These are phyloP conservation scores for Atethmia centrago DNA, from an alignment of 2,888 invertebrate genomes.

Conservation along the genomic window DNA sequence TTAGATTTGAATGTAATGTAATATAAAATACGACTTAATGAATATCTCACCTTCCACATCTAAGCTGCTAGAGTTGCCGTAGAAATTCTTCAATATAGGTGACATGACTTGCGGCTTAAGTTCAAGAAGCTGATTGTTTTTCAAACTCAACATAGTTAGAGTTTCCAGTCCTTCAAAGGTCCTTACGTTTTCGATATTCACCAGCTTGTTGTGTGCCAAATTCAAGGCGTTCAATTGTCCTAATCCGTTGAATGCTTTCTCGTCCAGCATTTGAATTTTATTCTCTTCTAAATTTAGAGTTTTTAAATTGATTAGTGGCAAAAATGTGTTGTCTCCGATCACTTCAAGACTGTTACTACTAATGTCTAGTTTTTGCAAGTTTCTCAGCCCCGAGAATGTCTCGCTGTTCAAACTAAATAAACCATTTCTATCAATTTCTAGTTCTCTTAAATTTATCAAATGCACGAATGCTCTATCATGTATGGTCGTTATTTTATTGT, in stretches of 20 bases:
- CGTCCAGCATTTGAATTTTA: conserved; percentile 87
- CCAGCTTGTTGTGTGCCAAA: conserved; percentile 80
- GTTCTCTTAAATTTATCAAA: conserved; percentile 92
- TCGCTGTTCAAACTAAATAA: conserved; percentile 94
- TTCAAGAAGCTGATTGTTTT: conserved; percentile 79
- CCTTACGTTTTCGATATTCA: conserved; percentile 77
- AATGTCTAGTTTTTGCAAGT: conserved; percentile 93
- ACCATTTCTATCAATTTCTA: conserved; percentile 94
- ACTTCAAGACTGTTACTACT: conserved; percentile 93
- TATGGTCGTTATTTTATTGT: conserved; percentile 95
- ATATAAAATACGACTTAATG: background rate
- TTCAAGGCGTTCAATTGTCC: conserved; percentile 77
- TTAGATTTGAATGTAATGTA: background rate
- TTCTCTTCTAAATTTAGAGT: conserved; percentile 83
- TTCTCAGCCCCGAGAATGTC: conserved; percentile 93
- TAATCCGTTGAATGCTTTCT: conserved; percentile 84
- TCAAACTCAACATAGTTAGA: conserved; percentile 78
- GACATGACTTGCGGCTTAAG: conserved; percentile 79
- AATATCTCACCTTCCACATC: conserved; percentile 82
- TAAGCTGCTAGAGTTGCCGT: conserved; percentile 74
- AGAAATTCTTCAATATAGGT: conserved; percentile 82
- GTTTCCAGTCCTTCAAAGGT: conserved; percentile 78
- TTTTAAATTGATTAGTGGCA: conserved; percentile 77
- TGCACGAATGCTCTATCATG: conserved; percentile 96
- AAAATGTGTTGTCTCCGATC: conserved; percentile 94